Evolutionary conservation across 2,888 invertebrate species (phyloP).

Genomic region (Ischnura elegans): DNA sequence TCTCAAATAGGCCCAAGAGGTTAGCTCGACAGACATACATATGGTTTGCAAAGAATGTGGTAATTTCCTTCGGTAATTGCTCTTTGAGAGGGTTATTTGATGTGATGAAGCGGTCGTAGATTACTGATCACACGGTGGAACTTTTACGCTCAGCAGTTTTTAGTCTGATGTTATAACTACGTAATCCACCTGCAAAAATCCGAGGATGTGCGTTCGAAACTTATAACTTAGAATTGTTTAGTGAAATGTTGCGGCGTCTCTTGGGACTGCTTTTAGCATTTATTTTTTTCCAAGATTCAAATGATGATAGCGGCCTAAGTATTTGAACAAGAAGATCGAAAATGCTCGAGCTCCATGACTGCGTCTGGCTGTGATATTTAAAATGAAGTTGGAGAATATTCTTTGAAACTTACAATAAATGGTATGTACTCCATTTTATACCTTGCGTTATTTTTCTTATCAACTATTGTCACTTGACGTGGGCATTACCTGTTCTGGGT

Average conservation of each 20-base stretch:
- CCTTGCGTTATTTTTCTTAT: too few relatives aligned
- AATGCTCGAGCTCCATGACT: neutral
- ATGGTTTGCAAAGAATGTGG: neutral
- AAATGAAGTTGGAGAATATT: slow-evolving; percentile 49
- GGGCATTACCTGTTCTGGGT: too few relatives aligned
- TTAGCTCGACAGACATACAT: neutral
- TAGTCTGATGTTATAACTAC: neutral
- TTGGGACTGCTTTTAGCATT: neutral
- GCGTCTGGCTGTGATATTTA: slow-evolving; percentile 61
- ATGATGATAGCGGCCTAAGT: neutral
- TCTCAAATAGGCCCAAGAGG: neutral
- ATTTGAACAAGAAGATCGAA: neutral
- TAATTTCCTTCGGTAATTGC: neutral
- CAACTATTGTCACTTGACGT: too few relatives aligned
- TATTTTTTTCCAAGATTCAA: neutral
- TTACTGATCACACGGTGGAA: neutral
- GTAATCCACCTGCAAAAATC: slow-evolving; percentile 51
- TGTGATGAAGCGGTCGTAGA: neutral
- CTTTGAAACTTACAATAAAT: slow-evolving; percentile 58
- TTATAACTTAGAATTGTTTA: neutral
- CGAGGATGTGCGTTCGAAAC: neutral
- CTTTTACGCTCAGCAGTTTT: slow-evolving; percentile 7
- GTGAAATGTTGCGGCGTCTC: neutral
- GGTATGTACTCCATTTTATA: neutral
- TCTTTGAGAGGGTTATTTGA: neutral